Evolutionary conservation across 2,888 invertebrate species (phyloP), one percentile per base, ranked within the genome.

Genomic region (Rambutsinella grinnellia): DNA sequence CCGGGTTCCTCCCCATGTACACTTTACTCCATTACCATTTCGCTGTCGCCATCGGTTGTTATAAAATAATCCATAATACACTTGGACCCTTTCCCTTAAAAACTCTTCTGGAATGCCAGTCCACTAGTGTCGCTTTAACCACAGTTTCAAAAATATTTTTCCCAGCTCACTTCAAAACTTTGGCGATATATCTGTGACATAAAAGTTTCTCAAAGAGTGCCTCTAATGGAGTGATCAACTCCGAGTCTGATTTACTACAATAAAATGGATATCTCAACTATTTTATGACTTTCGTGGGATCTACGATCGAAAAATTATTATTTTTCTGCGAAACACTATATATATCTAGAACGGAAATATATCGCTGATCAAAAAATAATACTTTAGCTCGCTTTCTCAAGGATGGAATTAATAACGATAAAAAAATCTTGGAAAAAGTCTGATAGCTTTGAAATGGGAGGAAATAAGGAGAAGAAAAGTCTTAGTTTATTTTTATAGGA

Each of bases 221-320:
- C 66, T 74, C 74, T 74, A 74, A 74, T 74, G 66, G 74, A 74
- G 74, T 74, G 66, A 74, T 66, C 74, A 66, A 74, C 66, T 60
- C 26, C 27, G 19, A 36, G 53, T 66, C 66, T 74, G 74, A 74
- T 74, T 74, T 74, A 74, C 74, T 74, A 44, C 66, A 74, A 74
- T 74, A 74, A 74, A 74, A 74, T 74, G 74, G 74, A 74, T 74
- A 74, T 74, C 66, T 67, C 66, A 67, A 61, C 60, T 61, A 61
- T 74, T 74, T 74, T 74, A 66, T 74, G 60, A 61, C 54, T 58
- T 23, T 49, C 56, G 53, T 19, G 63, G 58, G 71, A 74, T 74
- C 26, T 61, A 28, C 53, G 19, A n/a, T n/a, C n/a, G n/a, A n/a
- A n/a, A n/a, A n/a, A n/a, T n/a, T n/a, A n/a, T n/a, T n/a, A n/a